Evolutionary conservation across 2,113 vertebrate species (phyloP).

Genomic region (Triplophysa dalaica): DNA sequence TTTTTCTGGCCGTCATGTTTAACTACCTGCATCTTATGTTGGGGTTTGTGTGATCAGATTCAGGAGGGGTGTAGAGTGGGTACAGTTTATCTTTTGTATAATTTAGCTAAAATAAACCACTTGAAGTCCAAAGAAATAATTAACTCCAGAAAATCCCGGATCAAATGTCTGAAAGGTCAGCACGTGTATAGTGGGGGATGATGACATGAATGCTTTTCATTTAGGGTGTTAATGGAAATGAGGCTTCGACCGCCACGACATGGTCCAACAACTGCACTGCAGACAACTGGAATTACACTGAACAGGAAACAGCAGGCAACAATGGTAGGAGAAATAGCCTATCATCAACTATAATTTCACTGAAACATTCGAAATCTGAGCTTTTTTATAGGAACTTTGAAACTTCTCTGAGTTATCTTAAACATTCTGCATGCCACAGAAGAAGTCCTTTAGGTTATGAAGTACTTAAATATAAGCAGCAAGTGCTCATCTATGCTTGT

Average conservation of each 20-base stretch:
- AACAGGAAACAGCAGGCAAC: conserved; percentile 32
- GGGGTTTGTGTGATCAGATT: neutral
- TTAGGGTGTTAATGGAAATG: conserved; percentile 44
- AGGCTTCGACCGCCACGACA: conserved; percentile 32
- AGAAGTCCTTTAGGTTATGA: neutral
- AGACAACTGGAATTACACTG: conserved; percentile 27
- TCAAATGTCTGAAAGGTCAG: neutral
- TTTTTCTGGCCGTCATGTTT: too few relatives aligned
- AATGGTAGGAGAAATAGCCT: conserved; percentile 15
- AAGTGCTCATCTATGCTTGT: neutral
- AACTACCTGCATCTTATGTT: too few relatives aligned
- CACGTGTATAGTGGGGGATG: neutral
- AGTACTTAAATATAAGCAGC: neutral
- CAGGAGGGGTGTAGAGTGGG: neutral
- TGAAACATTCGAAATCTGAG: too few relatives aligned
- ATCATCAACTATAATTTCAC: neutral
- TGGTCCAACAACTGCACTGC: conserved; percentile 3
- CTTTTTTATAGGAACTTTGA: neutral
- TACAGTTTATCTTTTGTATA: neutral
- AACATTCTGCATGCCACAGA: too few relatives aligned
- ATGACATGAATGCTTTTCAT: conserved; percentile 4
- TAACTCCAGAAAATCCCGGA: neutral
- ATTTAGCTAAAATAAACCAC: neutral
- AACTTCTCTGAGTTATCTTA: neutral
- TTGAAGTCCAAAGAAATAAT: neutral